Base-by-base conservation (phyloP, 2,797 vertebrate species). In the Hylomyscus alleni region DNA sequence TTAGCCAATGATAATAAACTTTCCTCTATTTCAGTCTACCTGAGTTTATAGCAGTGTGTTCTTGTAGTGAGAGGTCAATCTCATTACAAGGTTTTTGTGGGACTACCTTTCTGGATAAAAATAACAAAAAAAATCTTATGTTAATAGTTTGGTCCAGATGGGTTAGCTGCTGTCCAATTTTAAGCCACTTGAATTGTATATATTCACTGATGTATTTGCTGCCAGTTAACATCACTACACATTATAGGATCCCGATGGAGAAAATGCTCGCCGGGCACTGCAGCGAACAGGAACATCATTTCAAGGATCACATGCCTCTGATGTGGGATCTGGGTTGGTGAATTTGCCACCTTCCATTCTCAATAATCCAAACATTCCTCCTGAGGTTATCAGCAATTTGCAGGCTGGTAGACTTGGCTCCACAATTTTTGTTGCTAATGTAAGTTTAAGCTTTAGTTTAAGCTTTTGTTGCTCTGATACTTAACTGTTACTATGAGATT, bases 331-430 rank as follows among this genome's bases (percentile, higher is more conserved):
- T 1, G 99, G 99, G 44, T 98, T 99, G 96, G 99, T 99, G 98
- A 99, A 99, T 98, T 97, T 99, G 65, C 99, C 99, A 9, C 99
- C 99, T 84, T 99, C 99, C 95, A 99, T 99, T 95, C 98, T 99
- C 94, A 99, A 99, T 98, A 99, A 99, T 98, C 99, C 99, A 90
- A 99, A 99, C 98, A 99, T 99, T 98, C 99, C 99, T 95, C 99
- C 99, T 40, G 99, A 99, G 34, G 98, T 99, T 97, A 99, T 99
- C 98, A 99, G 98, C 95, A 99, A 99, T 29, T 99, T 99, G 97
- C 99, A 99, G 98, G 99, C 99, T 6, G 99, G 99, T 73, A 99
- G 99, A 85, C 99, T 99, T 73, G 99, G 99, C 73, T 99, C 99
- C 97, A 99, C 99, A 0, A 99, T 99, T 97, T 99, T 99, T 98